Base-by-base conservation (phyloP, 2,888 invertebrate genomes). In the Torymus aiolomorphi region DNA sequence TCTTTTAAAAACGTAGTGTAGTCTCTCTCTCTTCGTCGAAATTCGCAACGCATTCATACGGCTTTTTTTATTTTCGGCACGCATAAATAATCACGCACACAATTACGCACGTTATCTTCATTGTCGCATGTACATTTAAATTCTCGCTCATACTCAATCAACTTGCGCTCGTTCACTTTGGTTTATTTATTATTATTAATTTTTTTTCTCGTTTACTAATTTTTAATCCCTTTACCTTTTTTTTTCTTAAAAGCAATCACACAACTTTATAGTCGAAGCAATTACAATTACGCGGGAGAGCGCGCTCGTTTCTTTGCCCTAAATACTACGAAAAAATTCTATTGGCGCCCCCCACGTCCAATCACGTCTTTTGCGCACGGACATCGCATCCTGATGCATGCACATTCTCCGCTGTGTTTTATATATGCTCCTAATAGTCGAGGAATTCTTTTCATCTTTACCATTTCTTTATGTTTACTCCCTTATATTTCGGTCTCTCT, bases 401-500 rank as follows among this genome's bases (percentile, higher is more conserved):
- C 78, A 16, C 63, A 62, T 31, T 62, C 11, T 18, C 52, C 52
- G 11, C 18, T 49, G 49, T 57, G 2, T 77, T 63, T 74, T 71
- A 70, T 54, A 86, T 86, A 88, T 83, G 84, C 83, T 84, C 84
- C 87, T 87, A 88, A 86, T 87, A 88, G 87, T 87, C 85, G 86
- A 87, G 86, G 86, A 88, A 87, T 87, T 83, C 57, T 75, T 54
- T n/a, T 11, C 56, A 75, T 61, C 52, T 20, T 31, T 59, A 52
- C 54, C 42, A 76, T 59, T 56, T 24, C 20, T 78, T 70, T 71
- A 57, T 54, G 59, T 65, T 66, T 51, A 61, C 57, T 63, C 66
- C 18, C 70, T 20, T 56, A 74, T 74, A 74, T 57, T 66, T 63
- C 14, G 62, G 49, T 61, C 62, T 67, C 71, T 59, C 49, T 56